Evolutionary conservation across 2,888 invertebrate species (phyloP), one percentile per base, ranked within the genome.

Genomic region (Drosophila austrosaltans): DNA sequence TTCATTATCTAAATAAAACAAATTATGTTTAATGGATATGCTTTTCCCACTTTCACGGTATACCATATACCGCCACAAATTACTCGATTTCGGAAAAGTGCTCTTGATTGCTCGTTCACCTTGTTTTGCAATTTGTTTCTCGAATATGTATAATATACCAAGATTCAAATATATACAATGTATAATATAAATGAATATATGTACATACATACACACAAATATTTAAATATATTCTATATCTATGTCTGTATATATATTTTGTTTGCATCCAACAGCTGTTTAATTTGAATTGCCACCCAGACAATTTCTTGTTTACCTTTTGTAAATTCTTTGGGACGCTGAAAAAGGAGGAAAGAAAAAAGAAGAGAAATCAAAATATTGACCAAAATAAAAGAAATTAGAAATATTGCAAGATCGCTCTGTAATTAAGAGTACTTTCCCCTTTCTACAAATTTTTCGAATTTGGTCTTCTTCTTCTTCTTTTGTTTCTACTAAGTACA

Each of bases 291-390:
- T 42, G 7, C 10, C 44, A 28, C 60, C 20, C 16, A 40, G 2
- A n/a, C 30, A 36, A 60, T 60, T 42, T 75, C 7, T 58, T 74
- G 76, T 74, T 74, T 74, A 75, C 72, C 8, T 67, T 72, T 42
- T 30, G 40, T 62, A 36, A 56, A 59, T 61, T 42, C 60, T 57
- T 57, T 58, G 20, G 32, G 30, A 73, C 66, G 72, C 67, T 67
- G 56, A 42, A 36, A 5, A 30, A 54, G n/a, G 3, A 32, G 2
- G 4, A 56, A 32, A 20, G 2, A 1, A 10, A 57, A 57, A 54
- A 30, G 30, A 57, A 57, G 30, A 30, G 30, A n/a, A 39, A 28
- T 10, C 1, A 28, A 28, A 28, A 53, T 36, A 1, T 36, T 36
- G 8, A 8, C 2, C 10, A 12, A 25, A 3, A 10, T 40, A n/a